Base-by-base conservation (phyloP, 2,888 invertebrate species). In the Gryllus longicercus region DNA sequence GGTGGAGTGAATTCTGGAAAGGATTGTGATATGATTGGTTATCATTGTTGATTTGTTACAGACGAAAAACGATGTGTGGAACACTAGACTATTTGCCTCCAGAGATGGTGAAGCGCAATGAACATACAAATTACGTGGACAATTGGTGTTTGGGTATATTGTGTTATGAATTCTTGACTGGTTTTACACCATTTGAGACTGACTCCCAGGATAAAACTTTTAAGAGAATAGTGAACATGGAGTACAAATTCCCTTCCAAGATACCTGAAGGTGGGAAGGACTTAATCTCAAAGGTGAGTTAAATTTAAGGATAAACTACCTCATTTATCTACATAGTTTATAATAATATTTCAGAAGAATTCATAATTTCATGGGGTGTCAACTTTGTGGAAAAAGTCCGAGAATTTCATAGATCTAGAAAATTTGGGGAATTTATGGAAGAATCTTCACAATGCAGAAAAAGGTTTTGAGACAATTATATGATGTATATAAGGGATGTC, bases 41-140 rank as follows among this genome's bases (percentile, higher is more conserved):
- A 5, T 38, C 38, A 8, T 38, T 38, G 38, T 38, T 38, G 38
- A 38, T 38, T 38, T 38, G 5, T 38, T 38, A 80, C 85, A 94
- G 94, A 85, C 92, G 97, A 74, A 93, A 93, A 84, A 98, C 98
- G 2, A 91, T 98, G 89, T 98, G 98, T 85, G 98, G 98, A 2
- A 98, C 98, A 0, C 88, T 98, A 75, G 98, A 98, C 88, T 98
- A 98, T 87, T 88, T 98, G 50, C 96, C 98, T 0, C 98, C 98
- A 11, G 99, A 99, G 89, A 99, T 99, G 97, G 92, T 99, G 11
- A 92, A 93, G 83, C 93, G 94, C 0, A 90, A 92, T 84, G 88
- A 90, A 0, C 98, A 99, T 86, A 93, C 95, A 84, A 92, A 95
- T 80, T 92, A 91, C 82, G 94, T 96, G 0, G 99, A 99, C 88